Base-by-base conservation (phyloP, 1,140 invertebrate genomes). In the Theocolax elegans region DNA sequence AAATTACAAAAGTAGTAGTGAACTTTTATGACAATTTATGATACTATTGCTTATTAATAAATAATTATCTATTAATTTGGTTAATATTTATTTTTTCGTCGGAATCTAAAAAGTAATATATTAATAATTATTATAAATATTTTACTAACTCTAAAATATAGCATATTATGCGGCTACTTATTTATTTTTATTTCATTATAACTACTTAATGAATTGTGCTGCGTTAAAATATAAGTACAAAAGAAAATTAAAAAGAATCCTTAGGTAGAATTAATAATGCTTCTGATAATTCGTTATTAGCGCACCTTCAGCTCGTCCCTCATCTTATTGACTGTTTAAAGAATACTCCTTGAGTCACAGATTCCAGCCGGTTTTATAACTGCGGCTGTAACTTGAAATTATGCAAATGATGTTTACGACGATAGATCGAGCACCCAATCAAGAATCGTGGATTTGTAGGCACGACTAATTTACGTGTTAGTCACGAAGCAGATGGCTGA, bases 261-360 rank as follows among this genome's bases (percentile, higher is more conserved):
- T 42, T 10, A 10, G n/a, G 17, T 6, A 15, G 17, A 6, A n/a
- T 44, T 44, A 44, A 8, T 15, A 1, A 9, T 3, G 1, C 23
- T 27, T 25, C 27, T 27, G 4, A 21, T 3, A 51, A 59, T 23
- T 63, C 17, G 21, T 27, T 25, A 13, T 67, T 23, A 35, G 4
- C 44, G 9, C 74, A 83, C 81, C 81, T 83, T 76, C 0, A 83
- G 59, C 3, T 82, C 77, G 65, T 80, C 76, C 25, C 72, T 81
- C 79, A 81, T 81, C 44, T 35, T 56, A 29, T n/a, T 31, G 4
- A 8, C 27, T 35, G 31, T 10, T 35, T 35, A 35, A 35, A 10
- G 53, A 79, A 72, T 63, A 74, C 51, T 35, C 56, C 9, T 23
- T 19, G 19, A 12, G 15, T 46, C 21, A 48, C 40, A 25, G 42